These are phyloP conservation scores for Anser cygnoides DNA, from an alignment of 2,113 vertebrate species.

Conservation along the genomic window DNA sequence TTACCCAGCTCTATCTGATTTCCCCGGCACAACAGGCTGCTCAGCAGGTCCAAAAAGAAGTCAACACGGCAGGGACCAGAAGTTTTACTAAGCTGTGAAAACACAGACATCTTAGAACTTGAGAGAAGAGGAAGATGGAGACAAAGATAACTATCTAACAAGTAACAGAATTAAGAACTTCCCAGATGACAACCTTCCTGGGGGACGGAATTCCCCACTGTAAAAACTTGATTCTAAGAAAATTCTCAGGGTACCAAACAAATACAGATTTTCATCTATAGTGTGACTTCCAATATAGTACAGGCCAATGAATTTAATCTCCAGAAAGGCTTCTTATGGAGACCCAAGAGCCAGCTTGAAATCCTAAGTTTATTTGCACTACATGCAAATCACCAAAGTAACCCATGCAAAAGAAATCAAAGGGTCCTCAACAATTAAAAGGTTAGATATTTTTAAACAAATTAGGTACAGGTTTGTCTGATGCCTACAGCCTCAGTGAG, in stretches of 20 bases:
- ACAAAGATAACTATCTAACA: neutral
- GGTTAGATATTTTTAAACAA: neutral
- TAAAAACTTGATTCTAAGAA: neutral
- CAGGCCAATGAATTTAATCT: neutral
- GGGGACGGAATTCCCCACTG: neutral
- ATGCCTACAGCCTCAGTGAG: neutral
- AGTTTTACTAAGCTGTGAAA: constrained; percentile 76
- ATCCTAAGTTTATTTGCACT: neutral
- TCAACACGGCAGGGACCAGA: constrained; percentile 68
- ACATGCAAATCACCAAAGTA: neutral
- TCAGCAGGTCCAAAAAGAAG: constrained; percentile 79
- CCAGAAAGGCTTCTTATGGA: neutral
- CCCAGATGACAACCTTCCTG: neutral
- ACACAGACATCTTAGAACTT: neutral
- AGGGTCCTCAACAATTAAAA: neutral
- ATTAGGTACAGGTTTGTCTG: neutral
- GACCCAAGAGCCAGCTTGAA: neutral
- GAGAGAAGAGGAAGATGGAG: neutral
- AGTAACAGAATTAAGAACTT: neutral
- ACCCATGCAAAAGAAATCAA: neutral
- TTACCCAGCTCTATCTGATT: constrained; percentile 36
- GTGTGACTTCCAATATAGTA: neutral
- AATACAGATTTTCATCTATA: neutral
- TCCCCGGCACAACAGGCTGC: constrained; percentile 72
- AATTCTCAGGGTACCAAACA: neutral